phyloP scores from a whole-genome alignment of 2,113 vertebrate genomes.

The Campylomormyrus numenius region DNA sequence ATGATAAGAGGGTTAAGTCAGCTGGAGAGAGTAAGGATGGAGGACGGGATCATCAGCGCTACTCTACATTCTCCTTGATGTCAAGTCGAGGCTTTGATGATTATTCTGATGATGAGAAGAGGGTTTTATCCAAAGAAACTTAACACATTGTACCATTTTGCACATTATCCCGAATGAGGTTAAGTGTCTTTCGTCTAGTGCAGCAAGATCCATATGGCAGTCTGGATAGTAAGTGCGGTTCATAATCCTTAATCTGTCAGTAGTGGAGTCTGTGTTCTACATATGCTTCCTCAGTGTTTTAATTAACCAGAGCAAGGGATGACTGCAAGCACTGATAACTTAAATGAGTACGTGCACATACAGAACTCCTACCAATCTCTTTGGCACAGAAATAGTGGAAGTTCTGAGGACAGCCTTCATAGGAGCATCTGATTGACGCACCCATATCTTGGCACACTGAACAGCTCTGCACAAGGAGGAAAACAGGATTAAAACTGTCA shows the following conservation, averaged over 20 bases:
- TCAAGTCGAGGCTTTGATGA: neutral
- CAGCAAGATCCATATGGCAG: neutral
- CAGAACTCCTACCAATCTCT: slow-evolving; percentile 78
- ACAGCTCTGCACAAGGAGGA: slow-evolving; percentile 71
- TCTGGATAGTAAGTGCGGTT: neutral
- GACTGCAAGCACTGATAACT: neutral
- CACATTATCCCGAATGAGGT: neutral
- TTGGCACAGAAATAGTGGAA: slow-evolving; percentile 94
- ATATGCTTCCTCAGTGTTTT: neutral
- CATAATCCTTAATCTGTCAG: neutral
- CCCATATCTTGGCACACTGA: slow-evolving; percentile 83
- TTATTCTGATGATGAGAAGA: neutral
- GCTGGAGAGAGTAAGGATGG: neutral
- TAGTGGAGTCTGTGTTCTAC: neutral
- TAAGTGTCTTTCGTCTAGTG: neutral
- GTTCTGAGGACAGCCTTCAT: slow-evolving; percentile 80
- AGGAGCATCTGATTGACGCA: slow-evolving; percentile 87
- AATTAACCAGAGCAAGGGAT: slow-evolving; percentile 1
- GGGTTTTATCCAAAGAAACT: slow-evolving; percentile 4
- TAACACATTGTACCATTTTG: neutral
- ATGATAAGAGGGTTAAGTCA: slow-evolving; percentile 19
- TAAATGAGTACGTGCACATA: neutral
- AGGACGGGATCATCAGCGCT: neutral
- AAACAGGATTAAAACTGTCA: slow-evolving; percentile 21
- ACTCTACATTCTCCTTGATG: neutral